Base-by-base conservation (phyloP, 2,113 vertebrate species). In the Cyrtonyx montezumae region DNA sequence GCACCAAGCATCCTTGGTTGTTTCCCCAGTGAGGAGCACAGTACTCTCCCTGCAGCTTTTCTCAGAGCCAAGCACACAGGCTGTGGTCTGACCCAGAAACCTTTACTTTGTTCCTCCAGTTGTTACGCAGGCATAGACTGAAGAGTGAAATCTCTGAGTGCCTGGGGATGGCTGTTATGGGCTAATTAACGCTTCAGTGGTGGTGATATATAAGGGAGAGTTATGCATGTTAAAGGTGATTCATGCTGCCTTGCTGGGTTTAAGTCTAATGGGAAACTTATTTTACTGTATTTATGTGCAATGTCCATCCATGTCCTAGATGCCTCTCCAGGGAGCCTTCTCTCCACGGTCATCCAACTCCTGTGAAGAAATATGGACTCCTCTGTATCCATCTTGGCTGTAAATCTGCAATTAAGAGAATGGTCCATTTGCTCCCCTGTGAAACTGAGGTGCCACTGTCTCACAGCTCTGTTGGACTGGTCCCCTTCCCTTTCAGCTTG, bases 221-320 rank as follows among this genome's bases (percentile, higher is more conserved):
- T 90, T 96, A 87, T 42, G 78, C 94, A 37, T 74, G n/a, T 95
- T 84, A 93, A 79, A 93, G 77, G 74, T 96, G 92, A 96, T 95
- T 93, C 86, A 95, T 94, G 86, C n/a, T 0, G 25, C 86, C 92
- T 94, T 83, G 10, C 88, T 88, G 92, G 90, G 90, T 93, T 94
- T 81, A 40, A 87, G 88, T 93, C 94, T 94, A 94, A 96, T 95
- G 91, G 78, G 92, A 58, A 96, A 58, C 73, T 92, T 96, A 96
- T 94, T 96, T 93, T 86, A 43, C 53, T 84, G 62, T 91, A 84
- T 95, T 96, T 96, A 94, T 95, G 90, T 62, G 58, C 79, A 91
- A 95, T 0, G 66, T 88, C 96, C 84, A 79, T 94, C 80, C 86
- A 92, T 67, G 92, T 76, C 74, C 92, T 42, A 28, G 78, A 94